phyloP scores from a whole-genome alignment of 2,888 invertebrate species.

The Hydrotaea diabolus region DNA sequence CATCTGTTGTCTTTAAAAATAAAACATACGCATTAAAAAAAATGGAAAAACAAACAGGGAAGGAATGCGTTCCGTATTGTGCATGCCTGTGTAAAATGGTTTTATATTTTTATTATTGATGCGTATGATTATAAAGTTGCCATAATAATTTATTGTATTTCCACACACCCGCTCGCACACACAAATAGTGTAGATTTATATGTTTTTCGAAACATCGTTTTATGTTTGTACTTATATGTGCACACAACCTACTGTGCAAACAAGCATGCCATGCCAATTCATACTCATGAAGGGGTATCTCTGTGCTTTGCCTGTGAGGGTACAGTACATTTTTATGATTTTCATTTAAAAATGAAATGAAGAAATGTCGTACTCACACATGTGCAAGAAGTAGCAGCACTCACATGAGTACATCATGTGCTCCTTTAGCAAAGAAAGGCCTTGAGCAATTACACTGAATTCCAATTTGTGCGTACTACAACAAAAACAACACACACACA shows the following conservation, averaged over 20 bases:
- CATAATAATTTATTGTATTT: constrained; percentile 48
- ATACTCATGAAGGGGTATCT: too few species aligned
- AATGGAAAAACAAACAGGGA: background rate
- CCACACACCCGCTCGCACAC: background rate
- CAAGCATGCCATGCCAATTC: too few species aligned
- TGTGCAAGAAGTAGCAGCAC: background rate
- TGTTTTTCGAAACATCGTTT: background rate
- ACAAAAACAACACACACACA: background rate
- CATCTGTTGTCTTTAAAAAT: too few species aligned
- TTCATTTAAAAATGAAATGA: constrained; percentile 27
- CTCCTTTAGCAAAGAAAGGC: constrained; percentile 18
- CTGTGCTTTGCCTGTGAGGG: background rate
- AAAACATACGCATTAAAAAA: background rate
- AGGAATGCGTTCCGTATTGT: background rate
- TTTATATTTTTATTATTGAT: constrained; percentile 57
- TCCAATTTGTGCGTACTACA: constrained; percentile 26
- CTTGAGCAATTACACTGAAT: constrained; percentile 36
- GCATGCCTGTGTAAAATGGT: constrained; percentile 4
- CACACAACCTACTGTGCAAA: background rate
- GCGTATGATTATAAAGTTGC: constrained; percentile 57
- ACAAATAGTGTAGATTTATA: background rate
- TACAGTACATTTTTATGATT: constrained; percentile 5
- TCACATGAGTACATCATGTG: background rate
- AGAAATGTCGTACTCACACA: constrained; percentile 15
- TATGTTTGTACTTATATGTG: too few species aligned